A percentile compares a stretch with the other conserved stretches of the same genome.
Conservation (phyloP, 2,888 invertebrate species). For the Oegoconia quadripuncta region DNA sequence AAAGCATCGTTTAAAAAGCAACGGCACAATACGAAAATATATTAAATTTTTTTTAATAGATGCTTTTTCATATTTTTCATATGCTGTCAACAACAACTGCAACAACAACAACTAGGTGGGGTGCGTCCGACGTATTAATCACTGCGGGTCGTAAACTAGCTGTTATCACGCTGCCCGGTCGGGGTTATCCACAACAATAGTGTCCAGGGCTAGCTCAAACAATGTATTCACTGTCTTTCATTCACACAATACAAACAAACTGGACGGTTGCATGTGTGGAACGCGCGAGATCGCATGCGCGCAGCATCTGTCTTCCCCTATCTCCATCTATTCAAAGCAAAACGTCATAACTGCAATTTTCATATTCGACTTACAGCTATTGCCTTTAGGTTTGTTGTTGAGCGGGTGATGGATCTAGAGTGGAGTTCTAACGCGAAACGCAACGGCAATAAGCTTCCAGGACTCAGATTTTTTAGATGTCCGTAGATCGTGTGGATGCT, state of each 20-base stretch:
- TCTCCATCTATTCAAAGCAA: conserved; percentile 30
- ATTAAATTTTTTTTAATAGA: no score
- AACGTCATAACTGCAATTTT: conserved; percentile 24
- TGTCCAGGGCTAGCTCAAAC: conserved; percentile 57
- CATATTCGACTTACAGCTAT: conserved; percentile 18
- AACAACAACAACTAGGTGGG: conserved; percentile 10
- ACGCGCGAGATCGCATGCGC: conserved; percentile 63
- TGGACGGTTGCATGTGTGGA: conserved; percentile 33
- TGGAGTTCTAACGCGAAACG: conserved; percentile 50
- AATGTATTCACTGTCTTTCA: conserved; percentile 46
- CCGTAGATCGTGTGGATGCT: conserved; percentile 51
- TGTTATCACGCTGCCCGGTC: conserved; percentile 39
- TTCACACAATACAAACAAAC: conserved; percentile 34
- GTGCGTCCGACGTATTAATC: conserved; percentile 39
- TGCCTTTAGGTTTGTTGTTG: no score
- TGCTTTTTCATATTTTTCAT: conserved; percentile 19
- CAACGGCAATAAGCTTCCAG: conserved; percentile 69
- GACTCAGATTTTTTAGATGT: conserved; percentile 74
- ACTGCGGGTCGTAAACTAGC: conserved; percentile 41
- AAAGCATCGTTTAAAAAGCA: conserved; percentile 3
- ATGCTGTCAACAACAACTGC: conserved; percentile 14
- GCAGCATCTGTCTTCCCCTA: conserved; percentile 73
- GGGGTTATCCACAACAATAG: conserved; percentile 62
- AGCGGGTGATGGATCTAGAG: no score
- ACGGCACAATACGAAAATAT: conserved; percentile 7